Percentiles rank a stretch among this genome's conserved stretches.
These are phyloP conservation scores for Fringilla coelebs DNA, from an alignment of 2,797 vertebrate genomes.

Conservation along the genomic window DNA sequence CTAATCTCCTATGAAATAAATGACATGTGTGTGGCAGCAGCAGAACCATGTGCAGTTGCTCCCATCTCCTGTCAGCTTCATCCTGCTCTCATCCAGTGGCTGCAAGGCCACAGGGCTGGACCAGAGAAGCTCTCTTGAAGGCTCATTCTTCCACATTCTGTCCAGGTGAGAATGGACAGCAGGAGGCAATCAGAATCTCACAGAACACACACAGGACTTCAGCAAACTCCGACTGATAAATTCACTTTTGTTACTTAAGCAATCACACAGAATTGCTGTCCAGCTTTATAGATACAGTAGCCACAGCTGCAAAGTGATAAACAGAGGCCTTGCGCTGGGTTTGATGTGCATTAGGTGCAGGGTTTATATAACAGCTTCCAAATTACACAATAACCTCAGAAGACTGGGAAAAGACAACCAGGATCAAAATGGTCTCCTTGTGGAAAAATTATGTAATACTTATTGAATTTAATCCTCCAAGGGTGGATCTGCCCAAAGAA, in stretches of 20 bases:
- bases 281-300: not conserved
- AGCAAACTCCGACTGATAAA: not conserved
- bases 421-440: slow-evolving; percentile 38
- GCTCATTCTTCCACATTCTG: not conserved
- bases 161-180: rapidly evolving
- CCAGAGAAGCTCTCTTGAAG: rapidly evolving
- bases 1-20: not conserved
- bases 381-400: slow-evolving; percentile 64
- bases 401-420: slow-evolving; percentile 30
- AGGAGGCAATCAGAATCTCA: not conserved
- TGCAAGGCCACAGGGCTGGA: not conserved
- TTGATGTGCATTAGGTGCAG: slow-evolving; percentile 28
- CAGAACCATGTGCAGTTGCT: not conserved
- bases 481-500: not conserved
- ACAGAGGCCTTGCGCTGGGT: not conserved
- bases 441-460: slow-evolving; percentile 12
- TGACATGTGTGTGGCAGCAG: not conserved
- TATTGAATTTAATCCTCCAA: slow-evolving; percentile 24
- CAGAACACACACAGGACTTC: not conserved
- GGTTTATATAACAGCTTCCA: slow-evolving; percentile 38
- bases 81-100: not conserved
- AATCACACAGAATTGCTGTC: not conserved
- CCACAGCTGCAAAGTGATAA: not conserved
- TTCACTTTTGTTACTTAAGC: not conserved
- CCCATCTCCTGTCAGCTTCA: not conserved